These are phyloP conservation scores for Troides oblongomaculatus DNA, from an alignment of 2,888 invertebrate genomes.

Conservation along the genomic window DNA sequence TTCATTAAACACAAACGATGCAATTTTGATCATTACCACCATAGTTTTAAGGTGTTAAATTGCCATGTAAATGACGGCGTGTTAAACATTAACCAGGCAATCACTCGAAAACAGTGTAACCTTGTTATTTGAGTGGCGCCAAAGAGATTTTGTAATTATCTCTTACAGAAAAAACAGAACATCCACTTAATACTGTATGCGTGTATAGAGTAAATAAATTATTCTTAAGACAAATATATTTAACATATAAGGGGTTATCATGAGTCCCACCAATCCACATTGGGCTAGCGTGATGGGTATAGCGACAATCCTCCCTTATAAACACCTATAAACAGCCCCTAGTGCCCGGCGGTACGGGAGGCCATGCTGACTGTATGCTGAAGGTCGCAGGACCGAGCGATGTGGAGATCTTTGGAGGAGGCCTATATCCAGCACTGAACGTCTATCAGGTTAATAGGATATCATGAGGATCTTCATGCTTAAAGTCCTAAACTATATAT, in stretches of 20 bases:
- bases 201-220: neutral
- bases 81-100: constrained; percentile 19
- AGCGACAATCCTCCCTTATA: too few species aligned
- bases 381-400: too few species aligned
- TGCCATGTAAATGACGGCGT: neutral
- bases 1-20: neutral
- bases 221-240: neutral
- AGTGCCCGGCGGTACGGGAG: too few species aligned
- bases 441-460: too few species aligned
- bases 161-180: neutral
- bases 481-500: neutral
- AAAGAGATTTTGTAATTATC: constrained; percentile 22
- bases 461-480: neutral
- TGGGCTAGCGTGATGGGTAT: too few species aligned
- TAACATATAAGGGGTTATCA: neutral
- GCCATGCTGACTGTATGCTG: too few species aligned
- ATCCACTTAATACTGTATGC: neutral
- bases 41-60: constrained; percentile 5
- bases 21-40: constrained; percentile 11
- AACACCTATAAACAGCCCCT: too few species aligned
- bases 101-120: constrained; percentile 25
- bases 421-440: too few species aligned
- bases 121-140: constrained; percentile 29
- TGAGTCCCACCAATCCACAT: neutral
- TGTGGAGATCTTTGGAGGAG: too few species aligned